Evolutionary conservation across 1,140 invertebrate genomes (phyloP).

Genomic region (Rhopalosiphum padi): DNA sequence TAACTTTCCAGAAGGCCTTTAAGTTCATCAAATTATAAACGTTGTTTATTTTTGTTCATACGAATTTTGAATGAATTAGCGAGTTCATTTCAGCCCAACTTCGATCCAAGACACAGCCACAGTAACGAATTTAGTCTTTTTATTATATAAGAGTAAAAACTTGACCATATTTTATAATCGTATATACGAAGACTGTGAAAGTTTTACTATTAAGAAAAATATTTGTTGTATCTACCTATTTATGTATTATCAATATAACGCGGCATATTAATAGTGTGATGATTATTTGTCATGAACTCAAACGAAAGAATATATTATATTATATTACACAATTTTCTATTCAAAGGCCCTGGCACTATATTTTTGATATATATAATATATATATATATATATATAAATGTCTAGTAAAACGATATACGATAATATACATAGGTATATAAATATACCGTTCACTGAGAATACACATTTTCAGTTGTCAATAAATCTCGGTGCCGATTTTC

Average conservation of each 20-base stretch:
- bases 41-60: no score
- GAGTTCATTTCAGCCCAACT: no score
- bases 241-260: neutral
- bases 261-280: neutral
- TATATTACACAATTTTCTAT: no score
- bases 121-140: neutral
- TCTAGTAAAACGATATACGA: neutral
- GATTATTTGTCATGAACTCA: neutral
- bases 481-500: conserved; percentile 6
- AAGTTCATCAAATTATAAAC: no score
- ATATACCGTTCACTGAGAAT: neutral
- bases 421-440: neutral
- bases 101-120: no score
- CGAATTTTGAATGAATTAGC: no score
- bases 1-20: no score
- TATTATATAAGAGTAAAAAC: neutral
- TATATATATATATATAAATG: neutral
- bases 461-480: neutral
- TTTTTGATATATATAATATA: neutral
- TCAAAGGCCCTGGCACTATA: neutral
- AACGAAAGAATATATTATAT: neutral
- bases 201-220: neutral
- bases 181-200: neutral
- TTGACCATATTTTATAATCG: neutral
- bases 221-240: neutral